Conservation (phyloP, 2,797 vertebrate genomes). For the Enteromius argenteus region DNA sequence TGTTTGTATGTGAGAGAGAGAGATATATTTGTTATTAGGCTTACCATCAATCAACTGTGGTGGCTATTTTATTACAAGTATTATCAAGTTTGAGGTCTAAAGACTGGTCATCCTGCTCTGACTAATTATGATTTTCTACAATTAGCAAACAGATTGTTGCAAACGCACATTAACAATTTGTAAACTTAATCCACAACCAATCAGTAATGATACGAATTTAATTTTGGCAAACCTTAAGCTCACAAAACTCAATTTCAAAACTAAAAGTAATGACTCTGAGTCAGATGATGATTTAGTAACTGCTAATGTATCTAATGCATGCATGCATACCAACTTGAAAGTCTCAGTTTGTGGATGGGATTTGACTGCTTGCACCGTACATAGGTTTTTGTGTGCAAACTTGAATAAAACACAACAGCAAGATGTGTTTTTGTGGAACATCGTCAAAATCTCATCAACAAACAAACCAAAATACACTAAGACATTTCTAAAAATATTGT, state of each 20-base stretch:
- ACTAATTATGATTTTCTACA: conserved; percentile 33
- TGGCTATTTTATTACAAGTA: conserved; percentile 13
- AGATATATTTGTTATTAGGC: not conserved
- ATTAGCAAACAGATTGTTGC: conserved; percentile 9
- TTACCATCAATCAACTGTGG: not conserved
- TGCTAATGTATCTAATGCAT: not conserved
- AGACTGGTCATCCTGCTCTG: not conserved
- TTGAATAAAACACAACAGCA: not conserved
- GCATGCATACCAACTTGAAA: not conserved
- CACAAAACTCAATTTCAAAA: not conserved
- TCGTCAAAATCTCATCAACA: not conserved
- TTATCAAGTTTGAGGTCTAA: not conserved
- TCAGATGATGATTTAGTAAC: conserved; percentile 6
- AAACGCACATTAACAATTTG: conserved; percentile 18
- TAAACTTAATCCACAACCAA: not conserved
- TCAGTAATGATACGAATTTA: not conserved
- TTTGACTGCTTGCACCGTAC: not conserved
- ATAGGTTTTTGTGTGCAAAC: not conserved
- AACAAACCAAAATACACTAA: not conserved
- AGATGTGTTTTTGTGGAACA: not conserved
- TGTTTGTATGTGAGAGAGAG: not conserved
- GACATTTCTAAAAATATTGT: not conserved
- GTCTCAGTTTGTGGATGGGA: not conserved
- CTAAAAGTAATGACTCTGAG: not conserved
- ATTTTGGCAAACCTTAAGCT: not conserved